Evolutionary conservation across 92 coral and sea anemone species (phyloP), one percentile per base, ranked within the genome.

Genomic region (Heteractis magnifica): DNA sequence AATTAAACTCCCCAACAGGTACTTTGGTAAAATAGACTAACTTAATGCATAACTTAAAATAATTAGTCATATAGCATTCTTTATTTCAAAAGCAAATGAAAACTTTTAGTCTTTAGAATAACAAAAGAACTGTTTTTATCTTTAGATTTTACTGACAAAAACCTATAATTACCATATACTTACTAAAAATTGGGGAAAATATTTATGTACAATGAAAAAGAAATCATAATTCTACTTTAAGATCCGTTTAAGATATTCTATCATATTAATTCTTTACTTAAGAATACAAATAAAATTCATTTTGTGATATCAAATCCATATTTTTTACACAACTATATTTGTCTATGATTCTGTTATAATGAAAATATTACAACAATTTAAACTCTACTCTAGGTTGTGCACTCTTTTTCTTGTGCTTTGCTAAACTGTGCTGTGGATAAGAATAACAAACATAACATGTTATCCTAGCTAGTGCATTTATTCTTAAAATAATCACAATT

Each of bases 21-120:
- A 62, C 70, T n/a, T 62, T n/a, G 70, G 70, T 62, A 18, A 62
- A 62, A 23, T 12, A 18, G n/a, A 18, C 23, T 23, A 62, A 18
- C 70, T 59, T 62, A 62, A 62, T 62, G 26, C 70, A 62, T 58
- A 62, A 62, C 70, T 62, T 16, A 16, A 62, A 62, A 62, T n/a
- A 62, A 62, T 4, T 0, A 62, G 0, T 9, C 70, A 62, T 20
- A 9, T 18, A 9, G 10, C 7, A 62, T 18, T 62, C 10, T 62
- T 62, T 62, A 62, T 62, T 58, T 62, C 11, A 62, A 20, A 62
- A 62, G 21, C 18, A 62, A 62, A 34, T 34, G n/a, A 55, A 55
- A 59, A 18, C 0, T 62, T 62, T 3, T 62, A 62, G 1, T 18
- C 19, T 62, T 5, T 4, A 62, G 20, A 5, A 8, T 13, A 58